Evolutionary conservation across 2,113 vertebrate species (phyloP).

Genomic region (Oreochromis spilurus): DNA sequence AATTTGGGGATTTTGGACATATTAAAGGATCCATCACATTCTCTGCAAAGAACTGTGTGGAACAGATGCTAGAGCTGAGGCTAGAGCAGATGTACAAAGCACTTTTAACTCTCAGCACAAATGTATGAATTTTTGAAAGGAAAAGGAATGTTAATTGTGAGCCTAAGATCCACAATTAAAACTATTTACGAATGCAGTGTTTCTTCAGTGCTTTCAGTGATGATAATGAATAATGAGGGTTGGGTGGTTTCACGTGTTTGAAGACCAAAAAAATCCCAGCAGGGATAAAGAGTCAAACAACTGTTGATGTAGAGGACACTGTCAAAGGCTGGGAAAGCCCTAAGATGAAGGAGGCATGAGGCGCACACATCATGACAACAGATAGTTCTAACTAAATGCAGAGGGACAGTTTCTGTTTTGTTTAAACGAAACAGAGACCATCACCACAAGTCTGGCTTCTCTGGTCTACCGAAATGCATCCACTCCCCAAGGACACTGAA

Average conservation of each 20-base stretch:
- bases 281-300: constrained; percentile 41
- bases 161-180: neutral
- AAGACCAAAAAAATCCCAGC: constrained; percentile 11
- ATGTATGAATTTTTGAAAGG: neutral
- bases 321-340: constrained; percentile 11
- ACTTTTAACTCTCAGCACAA: neutral
- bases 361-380: constrained; percentile 42
- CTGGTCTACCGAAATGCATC: neutral
- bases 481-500: neutral
- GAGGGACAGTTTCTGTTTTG: neutral
- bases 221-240: constrained; percentile 29
- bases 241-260: constrained; percentile 15
- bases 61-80: neutral
- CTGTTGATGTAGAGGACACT: constrained; percentile 27
- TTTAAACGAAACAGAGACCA: neutral
- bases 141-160: neutral
- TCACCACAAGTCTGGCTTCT: neutral
- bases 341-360: constrained; percentile 8
- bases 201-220: constrained; percentile 4
- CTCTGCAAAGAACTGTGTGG: neutral
- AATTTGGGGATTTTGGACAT: neutral
- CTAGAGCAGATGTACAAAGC: neutral
- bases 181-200: neutral
- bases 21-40: neutral
- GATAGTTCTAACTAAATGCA: neutral